Evolutionary conservation across 1,140 invertebrate species (phyloP).

Genomic region (Augochlora pura): DNA sequence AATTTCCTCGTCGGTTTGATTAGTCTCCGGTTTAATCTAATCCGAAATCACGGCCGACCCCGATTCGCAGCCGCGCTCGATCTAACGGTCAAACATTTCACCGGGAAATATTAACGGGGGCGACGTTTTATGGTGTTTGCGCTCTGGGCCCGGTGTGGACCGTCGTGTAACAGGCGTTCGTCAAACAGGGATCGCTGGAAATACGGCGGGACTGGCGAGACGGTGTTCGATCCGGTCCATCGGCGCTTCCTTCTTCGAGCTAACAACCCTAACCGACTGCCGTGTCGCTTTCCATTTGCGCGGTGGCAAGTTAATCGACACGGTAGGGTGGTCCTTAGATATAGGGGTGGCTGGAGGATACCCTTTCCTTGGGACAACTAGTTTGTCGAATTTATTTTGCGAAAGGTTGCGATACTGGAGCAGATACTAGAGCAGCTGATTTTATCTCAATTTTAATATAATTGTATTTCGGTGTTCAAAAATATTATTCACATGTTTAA

Average conservation of each 20-base stretch:
- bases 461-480: too few relatives aligned
- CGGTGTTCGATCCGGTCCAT: background rate
- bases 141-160: background rate
- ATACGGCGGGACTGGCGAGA: background rate
- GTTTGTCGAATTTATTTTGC: too few relatives aligned
- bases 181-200: background rate
- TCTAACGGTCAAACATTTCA: slow-evolving; percentile 28
- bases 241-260: background rate
- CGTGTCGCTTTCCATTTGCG: too few relatives aligned
- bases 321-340: too few relatives aligned
- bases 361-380: too few relatives aligned
- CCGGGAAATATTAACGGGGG: background rate
- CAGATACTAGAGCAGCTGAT: too few relatives aligned
- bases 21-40: slow-evolving; percentile 44
- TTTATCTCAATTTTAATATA: too few relatives aligned
- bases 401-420: too few relatives aligned
- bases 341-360: too few relatives aligned
- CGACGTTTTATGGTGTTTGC: background rate
- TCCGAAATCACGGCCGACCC: slow-evolving; percentile 30
- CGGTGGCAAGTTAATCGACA: too few relatives aligned
- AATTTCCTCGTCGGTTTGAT: slow-evolving; percentile 49
- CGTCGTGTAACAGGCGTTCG: background rate
- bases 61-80: slow-evolving; percentile 3
- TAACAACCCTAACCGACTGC: too few relatives aligned
- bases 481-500: too few relatives aligned